Base-by-base conservation (phyloP, 1,140 invertebrate genomes). In the Halesus radiatus region DNA sequence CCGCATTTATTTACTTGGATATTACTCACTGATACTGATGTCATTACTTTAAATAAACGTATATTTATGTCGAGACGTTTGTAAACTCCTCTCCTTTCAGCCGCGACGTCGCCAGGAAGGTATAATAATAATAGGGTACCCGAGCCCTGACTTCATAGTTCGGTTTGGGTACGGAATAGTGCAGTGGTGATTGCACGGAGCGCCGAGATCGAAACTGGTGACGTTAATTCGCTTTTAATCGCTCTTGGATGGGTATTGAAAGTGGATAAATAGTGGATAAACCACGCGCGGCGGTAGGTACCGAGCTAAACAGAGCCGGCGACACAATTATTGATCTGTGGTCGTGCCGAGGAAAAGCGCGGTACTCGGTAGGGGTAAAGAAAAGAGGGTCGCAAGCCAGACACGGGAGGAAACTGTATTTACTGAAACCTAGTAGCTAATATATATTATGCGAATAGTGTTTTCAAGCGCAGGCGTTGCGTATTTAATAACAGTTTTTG, bases 271-370 rank as follows among this genome's bases (percentile, higher is more conserved):
- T 60, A 15, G 20, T 13, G 58, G 20, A 22, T 22, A 23, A 23
- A 60, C 8, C n/a, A 60, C 58, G 23, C 58, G 64, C 64, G 3
- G 20, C 56, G 64, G 32, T 18, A 45, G n/a, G 32, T 45, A n/a
- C 29, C 64, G 64, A 45, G 64, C 29, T 45, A 10, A 22, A 72
- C 45, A 22, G 45, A 53, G 20, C 68, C 68, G 68, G 68, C 68
- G 68, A 72, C 45, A 23, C 68, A 54, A 13, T 76, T 76, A 76
- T 76, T 60, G 58, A 62, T 76, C 54, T 76, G 74, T 22, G 13
- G 54, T 20, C 20, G 54, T 76, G 74, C 7, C 29, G 73, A 26
- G 10, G 26, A 22, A 58, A 58, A 58, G 16, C 50, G 29, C 23
- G n/a, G 45, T 73, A 16, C 73, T 15, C 16, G 68, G n/a, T 20